These are phyloP conservation scores for Venturia canescens DNA, from an alignment of 1,140 invertebrate genomes.

Conservation along the genomic window DNA sequence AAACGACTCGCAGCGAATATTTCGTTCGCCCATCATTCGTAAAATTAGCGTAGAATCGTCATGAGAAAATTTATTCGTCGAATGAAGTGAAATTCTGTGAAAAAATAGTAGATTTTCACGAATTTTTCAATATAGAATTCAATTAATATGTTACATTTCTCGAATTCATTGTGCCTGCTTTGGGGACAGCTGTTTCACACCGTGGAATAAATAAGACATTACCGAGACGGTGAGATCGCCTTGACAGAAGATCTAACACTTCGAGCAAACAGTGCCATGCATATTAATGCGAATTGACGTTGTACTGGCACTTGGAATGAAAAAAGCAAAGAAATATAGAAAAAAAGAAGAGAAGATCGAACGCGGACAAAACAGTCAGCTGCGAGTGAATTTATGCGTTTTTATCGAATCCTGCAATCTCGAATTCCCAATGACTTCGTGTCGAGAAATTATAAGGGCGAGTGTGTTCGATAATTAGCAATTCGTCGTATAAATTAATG, in stretches of 20 bases:
- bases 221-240: neutral
- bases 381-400: slow-evolving; percentile 42
- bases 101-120: too few relatives aligned
- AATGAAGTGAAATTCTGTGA: neutral
- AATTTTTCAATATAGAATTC: too few relatives aligned
- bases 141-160: too few relatives aligned
- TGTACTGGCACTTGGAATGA: neutral
- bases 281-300: neutral
- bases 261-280: neutral
- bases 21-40: neutral
- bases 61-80: neutral
- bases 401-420: slow-evolving; percentile 48
- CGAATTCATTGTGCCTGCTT: too few relatives aligned
- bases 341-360: neutral
- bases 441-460: slow-evolving; percentile 45
- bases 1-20: neutral
- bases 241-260: slow-evolving; percentile 11
- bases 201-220: neutral
- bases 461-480: slow-evolving; percentile 39
- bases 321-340: neutral
- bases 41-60: neutral
- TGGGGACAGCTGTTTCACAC: slow-evolving; percentile 30
- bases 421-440: slow-evolving; percentile 51
- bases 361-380: slow-evolving; percentile 17
- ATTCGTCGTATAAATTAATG: slow-evolving; percentile 28